Evolutionary conservation across 2,888 invertebrate genomes (phyloP).

Genomic region (Saturnia pavonia): DNA sequence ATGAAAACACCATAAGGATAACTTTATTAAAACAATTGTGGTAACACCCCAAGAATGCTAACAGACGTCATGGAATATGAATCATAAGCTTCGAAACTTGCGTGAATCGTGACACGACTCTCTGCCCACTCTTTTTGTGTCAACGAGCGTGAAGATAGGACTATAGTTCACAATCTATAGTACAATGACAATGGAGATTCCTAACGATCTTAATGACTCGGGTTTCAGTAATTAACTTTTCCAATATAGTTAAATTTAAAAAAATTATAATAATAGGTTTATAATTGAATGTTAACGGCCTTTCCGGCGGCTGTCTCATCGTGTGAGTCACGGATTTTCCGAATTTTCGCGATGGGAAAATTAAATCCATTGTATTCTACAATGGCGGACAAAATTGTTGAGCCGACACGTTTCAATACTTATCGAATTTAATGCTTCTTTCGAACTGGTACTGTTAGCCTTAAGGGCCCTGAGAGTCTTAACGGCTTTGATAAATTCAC

Average conservation of each 20-base stretch:
- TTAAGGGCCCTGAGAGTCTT: too few species aligned
- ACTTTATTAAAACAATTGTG: neutral
- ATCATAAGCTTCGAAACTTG: slow-evolving; percentile 7
- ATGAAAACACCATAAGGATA: neutral
- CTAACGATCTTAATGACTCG: slow-evolving; percentile 53
- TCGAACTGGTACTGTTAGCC: too few species aligned
- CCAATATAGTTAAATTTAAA: slow-evolving; percentile 17
- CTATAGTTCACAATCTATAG: neutral
- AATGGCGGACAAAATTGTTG: slow-evolving; percentile 13
- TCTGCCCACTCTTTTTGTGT: slow-evolving; percentile 2
- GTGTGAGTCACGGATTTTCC: slow-evolving; percentile 75
- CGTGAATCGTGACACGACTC: neutral
- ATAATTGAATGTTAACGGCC: slow-evolving; percentile 59
- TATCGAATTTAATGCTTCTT: neutral
- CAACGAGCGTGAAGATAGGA: slow-evolving; percentile 1
- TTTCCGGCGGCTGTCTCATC: slow-evolving; percentile 63
- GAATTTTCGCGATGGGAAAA: slow-evolving; percentile 56
- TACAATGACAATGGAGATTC: slow-evolving; percentile 45
- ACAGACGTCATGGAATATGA: slow-evolving; percentile 5
- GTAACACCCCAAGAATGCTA: neutral
- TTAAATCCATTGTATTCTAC: slow-evolving; percentile 5
- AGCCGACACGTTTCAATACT: neutral
- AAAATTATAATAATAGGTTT: slow-evolving; percentile 50
- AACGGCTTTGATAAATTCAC: too few species aligned
- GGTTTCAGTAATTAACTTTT: slow-evolving; percentile 50